Base-by-base conservation (phyloP, 2,113 vertebrate genomes). In the Limnothrissa miodon region DNA sequence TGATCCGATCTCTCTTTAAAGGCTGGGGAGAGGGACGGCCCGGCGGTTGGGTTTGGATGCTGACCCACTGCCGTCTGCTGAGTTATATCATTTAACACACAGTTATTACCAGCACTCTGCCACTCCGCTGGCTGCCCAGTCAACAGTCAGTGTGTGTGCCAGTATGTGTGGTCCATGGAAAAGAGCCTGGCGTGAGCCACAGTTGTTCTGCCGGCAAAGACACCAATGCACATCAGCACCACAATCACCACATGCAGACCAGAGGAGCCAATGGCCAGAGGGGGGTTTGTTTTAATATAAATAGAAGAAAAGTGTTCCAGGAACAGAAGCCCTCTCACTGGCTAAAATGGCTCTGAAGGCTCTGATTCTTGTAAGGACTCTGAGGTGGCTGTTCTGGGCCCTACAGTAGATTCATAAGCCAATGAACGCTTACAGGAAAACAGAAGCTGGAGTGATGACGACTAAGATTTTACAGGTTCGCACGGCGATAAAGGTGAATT, bases 81-180 rank as follows among this genome's bases (percentile, higher is more conserved):
- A 36, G 36, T 74, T 74, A 39, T 74, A 74, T 74, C 25, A 74
- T 74, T 74, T 13, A 74, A 74, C 66, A 70, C 62, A 36, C 66
- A 33, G 15, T 74, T 74, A 74, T 33, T 74, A 33, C 66, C 29
- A 13, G 33, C 11, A 10, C 33, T n/a, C n/a, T n/a, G n/a, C n/a
- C 36, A 36, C 33, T 33, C 15, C 17, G 66, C 13, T 74, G 66
- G 66, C 13, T 74, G 66, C 13, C 11, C 66, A 74, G 29, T 74
- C 29, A 39, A 17, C 13, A 39, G 33, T 74, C 33, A n/a, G n/a
- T n/a, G n/a, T n/a, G n/a, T n/a, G n/a, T 36, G 66, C 11, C 33
- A 36, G 33, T 33, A 36, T 74, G 66, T 74, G 66, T 74, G 66
- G 66, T 74, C 66, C 66, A 13, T 74, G 66, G 33, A 74, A 74